phyloP scores from a whole-genome alignment of 2,888 invertebrate genomes.

The Leptopterna dolabrata region DNA sequence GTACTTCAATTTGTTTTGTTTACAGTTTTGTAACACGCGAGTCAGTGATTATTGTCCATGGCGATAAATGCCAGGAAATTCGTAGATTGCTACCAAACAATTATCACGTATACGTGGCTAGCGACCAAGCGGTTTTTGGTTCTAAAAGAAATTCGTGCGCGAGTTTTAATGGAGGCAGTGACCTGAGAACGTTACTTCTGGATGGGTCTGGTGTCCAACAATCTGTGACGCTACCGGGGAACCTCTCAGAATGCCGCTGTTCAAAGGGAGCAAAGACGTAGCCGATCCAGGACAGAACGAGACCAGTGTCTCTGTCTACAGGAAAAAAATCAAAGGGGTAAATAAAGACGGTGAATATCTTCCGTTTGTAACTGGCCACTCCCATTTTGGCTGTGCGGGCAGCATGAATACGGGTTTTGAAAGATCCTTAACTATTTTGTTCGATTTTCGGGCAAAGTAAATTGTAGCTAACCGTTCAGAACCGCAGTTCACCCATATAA shows the following conservation, averaged over 20 bases:
- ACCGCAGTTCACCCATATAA: too few species aligned
- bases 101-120: background rate
- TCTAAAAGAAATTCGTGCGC: background rate
- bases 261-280: background rate
- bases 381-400: background rate
- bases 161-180: too few species aligned
- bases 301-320: background rate
- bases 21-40: too few species aligned
- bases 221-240: too few species aligned
- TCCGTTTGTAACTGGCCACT: background rate
- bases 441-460: too few species aligned
- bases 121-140: background rate
- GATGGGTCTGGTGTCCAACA: background rate
- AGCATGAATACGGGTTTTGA: background rate
- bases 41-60: background rate
- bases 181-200: too few species aligned
- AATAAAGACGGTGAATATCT: background rate
- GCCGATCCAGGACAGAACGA: background rate
- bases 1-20: too few species aligned
- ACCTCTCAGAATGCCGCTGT: background rate
- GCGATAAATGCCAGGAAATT: background rate
- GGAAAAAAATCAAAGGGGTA: constrained; percentile 1
- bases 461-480: too few species aligned
- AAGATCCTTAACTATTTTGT: background rate
- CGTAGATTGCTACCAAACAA: background rate